Percentiles rank a stretch among this genome's conserved stretches.
These are phyloP conservation scores for Sebastolobus alascanus DNA, from an alignment of 2,797 vertebrate species.

Conservation along the genomic window DNA sequence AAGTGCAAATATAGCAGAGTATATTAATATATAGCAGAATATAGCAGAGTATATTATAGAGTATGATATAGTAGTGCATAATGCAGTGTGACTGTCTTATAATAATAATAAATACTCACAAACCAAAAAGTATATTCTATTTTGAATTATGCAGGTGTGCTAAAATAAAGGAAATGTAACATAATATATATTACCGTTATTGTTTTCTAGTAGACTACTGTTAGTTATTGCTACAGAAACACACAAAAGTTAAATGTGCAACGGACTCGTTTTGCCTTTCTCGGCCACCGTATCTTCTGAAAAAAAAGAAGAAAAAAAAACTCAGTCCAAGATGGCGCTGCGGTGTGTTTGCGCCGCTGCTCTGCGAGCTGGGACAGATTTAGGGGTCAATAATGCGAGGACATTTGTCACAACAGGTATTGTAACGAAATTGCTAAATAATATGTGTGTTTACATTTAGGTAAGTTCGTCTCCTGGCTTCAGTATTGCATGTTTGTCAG, in stretches of 20 bases:
- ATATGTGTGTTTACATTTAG: neutral
- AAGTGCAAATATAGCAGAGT: too few species aligned
- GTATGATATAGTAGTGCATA: too few species aligned
- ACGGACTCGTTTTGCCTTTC: neutral
- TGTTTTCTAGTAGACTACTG: neutral
- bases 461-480: rapidly evolving
- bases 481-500: neutral
- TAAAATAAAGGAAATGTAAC: neutral
- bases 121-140: neutral
- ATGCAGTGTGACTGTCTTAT: too few species aligned
- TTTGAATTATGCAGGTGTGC: too few species aligned
- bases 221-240: neutral
- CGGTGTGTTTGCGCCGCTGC: slow-evolving; percentile 40
- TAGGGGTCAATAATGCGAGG: slow-evolving; percentile 72
- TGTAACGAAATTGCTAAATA: rapidly evolving
- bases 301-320: neutral
- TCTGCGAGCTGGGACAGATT: slow-evolving; percentile 59
- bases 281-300: slow-evolving; percentile 52
- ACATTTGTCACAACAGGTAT: slow-evolving; percentile 79
- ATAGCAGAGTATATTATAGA: too few species aligned
- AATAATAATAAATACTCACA: too few species aligned
- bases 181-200: too few species aligned
- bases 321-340: slow-evolving; percentile 83
- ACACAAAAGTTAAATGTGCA: neutral
- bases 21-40: too few species aligned